Evolutionary conservation across 2,797 vertebrate genomes (phyloP).

Genomic region (Orestias chungarensis): DNA sequence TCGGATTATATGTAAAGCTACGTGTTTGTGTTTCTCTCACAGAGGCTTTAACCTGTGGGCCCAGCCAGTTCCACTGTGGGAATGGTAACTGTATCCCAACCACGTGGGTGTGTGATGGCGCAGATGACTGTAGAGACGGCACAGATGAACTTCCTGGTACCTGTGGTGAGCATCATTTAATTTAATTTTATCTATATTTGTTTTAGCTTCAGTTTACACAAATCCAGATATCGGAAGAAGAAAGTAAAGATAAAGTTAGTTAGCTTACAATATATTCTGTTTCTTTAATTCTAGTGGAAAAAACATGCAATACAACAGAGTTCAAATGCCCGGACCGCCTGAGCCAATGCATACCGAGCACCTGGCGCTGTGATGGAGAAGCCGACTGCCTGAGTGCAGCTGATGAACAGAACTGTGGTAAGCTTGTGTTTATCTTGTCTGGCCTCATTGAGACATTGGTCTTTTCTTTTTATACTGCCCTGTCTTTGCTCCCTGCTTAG

Average conservation of each 20-base stretch:
- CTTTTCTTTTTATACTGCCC: not conserved
- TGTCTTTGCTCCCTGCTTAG: not conserved
- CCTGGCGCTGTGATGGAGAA: constrained; percentile 86
- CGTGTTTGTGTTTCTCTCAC: constrained; percentile 22
- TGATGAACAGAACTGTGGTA: constrained; percentile 85
- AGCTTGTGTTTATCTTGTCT: constrained; percentile 39
- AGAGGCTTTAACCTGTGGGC: constrained; percentile 72
- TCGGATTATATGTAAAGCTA: not conserved
- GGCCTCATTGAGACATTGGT: not conserved
- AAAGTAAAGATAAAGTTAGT: not conserved
- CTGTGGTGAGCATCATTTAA: constrained; percentile 82
- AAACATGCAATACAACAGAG: constrained; percentile 80
- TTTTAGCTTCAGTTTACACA: not conserved
- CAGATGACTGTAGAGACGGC: constrained; percentile 84
- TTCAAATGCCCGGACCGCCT: constrained; percentile 83
- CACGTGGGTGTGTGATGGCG: constrained; percentile 86
- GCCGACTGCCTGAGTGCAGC: constrained; percentile 84
- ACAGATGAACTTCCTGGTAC: constrained; percentile 82
- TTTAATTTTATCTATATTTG: too few relatives aligned
- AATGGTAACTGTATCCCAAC: constrained; percentile 81
- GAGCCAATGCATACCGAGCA: constrained; percentile 83
- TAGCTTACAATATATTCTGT: not conserved
- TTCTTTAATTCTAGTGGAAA: constrained; percentile 65
- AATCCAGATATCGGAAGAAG: not conserved
- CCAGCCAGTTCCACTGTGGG: constrained; percentile 80